Conservation (phyloP, 2,113 vertebrate genomes). For the Macrotis lagotis region DNA sequence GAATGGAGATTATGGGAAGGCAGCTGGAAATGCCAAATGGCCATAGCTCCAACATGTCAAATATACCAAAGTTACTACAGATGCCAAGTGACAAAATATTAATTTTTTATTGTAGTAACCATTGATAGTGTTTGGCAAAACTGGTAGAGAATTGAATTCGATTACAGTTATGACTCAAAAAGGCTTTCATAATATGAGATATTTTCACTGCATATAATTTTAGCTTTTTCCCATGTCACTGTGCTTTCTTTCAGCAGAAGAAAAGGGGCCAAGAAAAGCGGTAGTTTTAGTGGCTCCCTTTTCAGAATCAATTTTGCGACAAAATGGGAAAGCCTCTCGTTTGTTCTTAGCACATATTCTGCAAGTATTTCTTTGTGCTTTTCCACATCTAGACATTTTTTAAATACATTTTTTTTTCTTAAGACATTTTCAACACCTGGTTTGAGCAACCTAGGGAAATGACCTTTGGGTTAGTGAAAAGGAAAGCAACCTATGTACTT, state of each 20-base stretch:
- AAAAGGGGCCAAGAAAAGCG: constrained; percentile 73
- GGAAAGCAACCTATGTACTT: background rate
- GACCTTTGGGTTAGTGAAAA: constrained; percentile 29
- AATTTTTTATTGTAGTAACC: constrained; percentile 57
- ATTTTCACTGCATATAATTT: constrained; percentile 68
- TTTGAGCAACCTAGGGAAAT: constrained; percentile 15
- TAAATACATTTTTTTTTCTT: background rate
- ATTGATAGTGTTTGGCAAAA: constrained; percentile 65
- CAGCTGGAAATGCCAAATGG: constrained; percentile 56
- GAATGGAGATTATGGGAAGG: constrained; percentile 47
- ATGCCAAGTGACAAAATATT: background rate
- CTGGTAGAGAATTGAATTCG: constrained; percentile 59
- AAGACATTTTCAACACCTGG: background rate
- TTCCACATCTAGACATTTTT: constrained; percentile 36
- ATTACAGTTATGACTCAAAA: constrained; percentile 61
- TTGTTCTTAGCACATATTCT: constrained; percentile 58
- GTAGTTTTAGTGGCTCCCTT: constrained; percentile 68
- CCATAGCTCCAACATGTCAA: background rate
- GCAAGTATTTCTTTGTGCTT: constrained; percentile 70
- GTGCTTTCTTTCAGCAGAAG: constrained; percentile 62
- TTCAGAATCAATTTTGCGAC: constrained; percentile 72
- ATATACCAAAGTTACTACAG: background rate
- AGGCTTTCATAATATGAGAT: constrained; percentile 68
- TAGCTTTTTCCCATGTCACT: constrained; percentile 70
- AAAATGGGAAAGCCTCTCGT: constrained; percentile 52